phyloP scores from a whole-genome alignment of 2,797 vertebrate species.

The Sus cebifrons region DNA sequence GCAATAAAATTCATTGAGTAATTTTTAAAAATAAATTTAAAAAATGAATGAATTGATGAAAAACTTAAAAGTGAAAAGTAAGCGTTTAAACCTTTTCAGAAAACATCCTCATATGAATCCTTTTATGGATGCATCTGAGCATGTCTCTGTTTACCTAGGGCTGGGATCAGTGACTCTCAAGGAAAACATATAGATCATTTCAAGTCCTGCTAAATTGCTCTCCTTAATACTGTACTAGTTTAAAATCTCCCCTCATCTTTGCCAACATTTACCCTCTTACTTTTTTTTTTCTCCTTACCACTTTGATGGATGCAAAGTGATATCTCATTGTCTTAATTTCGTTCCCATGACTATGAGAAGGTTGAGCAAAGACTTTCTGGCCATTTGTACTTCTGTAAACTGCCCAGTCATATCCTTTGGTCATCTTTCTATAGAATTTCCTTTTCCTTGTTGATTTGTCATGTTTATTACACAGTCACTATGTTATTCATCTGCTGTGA shows the following conservation, averaged over 20 bases:
- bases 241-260: not conserved
- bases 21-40: too few species aligned
- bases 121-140: not conserved
- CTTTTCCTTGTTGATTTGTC: not conserved
- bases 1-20: too few species aligned
- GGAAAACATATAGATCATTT: not conserved
- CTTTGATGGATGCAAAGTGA: not conserved
- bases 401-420: not conserved
- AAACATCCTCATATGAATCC: not conserved
- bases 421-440: not conserved
- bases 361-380: not conserved
- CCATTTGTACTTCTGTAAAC: not conserved
- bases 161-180: not conserved
- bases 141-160: not conserved
- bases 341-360: not conserved
- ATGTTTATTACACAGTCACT: not conserved
- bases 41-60: not conserved
- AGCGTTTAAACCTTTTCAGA: not conserved
- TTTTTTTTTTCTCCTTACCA: not conserved
- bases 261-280: not conserved
- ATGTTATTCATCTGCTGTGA: not conserved
- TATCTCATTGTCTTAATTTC: not conserved
- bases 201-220: not conserved
- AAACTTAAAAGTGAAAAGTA: not conserved
- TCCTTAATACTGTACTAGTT: not conserved